Evolutionary conservation across 2,888 invertebrate genomes (phyloP), one percentile per base, ranked within the genome.

Genomic region (Dasysyrphus albostriatus): DNA sequence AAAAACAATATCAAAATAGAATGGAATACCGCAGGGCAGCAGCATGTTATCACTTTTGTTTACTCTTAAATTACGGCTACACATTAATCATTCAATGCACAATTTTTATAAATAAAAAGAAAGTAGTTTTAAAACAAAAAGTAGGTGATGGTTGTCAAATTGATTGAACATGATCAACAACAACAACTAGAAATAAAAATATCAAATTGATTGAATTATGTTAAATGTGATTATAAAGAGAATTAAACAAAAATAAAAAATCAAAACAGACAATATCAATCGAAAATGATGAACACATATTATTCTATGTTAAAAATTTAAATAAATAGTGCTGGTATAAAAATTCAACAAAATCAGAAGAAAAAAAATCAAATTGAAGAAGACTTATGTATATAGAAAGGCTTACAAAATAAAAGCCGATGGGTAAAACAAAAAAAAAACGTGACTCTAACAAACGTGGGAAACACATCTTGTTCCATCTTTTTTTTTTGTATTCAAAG

Each of bases 361-460:
- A 77, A 73, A 0, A n/a, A 37, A 63, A 63, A 63, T 29, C 16
- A 61, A 63, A 10, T 6, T 14, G 19, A 73, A 63, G 47, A 72
- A 67, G 63, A 67, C 10, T 32, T 10, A 16, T 34, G 59, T 12
- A 24, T 14, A 24, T n/a, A n/a, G n/a, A 24, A 44, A 29, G 37
- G 10, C 14, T 19, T 19, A 73, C 44, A 80, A 54, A 29, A 70
- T 32, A 56, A 70, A 70, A 29, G 16, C 37, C 37, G 54, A 37
- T 42, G 51, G 9, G 47, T 44, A n/a, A n/a, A n/a, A 39, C 49
- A 12, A 61, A 61, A 61, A 61, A 74, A 63, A 84, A 81, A 81
- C 81, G 81, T 81, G 76, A 81, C 76, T 76, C 24, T 49, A 73
- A 67, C 61, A 73, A 85, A 85, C 81, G 81, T 81, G 81, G 84